A percentile compares a stretch with the other conserved stretches of the same genome.
phyloP scores from a whole-genome alignment of 2,888 invertebrate genomes.

The Crematogaster levior region DNA sequence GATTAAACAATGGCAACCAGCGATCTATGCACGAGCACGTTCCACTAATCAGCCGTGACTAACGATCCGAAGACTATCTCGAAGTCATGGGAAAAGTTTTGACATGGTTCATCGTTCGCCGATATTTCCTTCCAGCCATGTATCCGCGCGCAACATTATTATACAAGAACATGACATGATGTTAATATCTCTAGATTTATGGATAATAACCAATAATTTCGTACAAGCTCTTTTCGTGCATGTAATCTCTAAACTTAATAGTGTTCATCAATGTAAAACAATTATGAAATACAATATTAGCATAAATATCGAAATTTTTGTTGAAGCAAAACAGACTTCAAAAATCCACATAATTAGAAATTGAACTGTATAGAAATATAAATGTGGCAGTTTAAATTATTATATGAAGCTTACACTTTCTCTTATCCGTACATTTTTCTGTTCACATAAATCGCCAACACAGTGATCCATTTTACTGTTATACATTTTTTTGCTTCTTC shows the following conservation, averaged over 20 bases:
- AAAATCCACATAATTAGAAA: neutral
- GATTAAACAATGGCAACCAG: slow-evolving; percentile 55
- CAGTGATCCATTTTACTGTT: neutral
- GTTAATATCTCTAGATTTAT: slow-evolving; percentile 45
- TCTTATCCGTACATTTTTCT: neutral
- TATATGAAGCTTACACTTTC: neutral
- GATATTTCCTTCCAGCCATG: neutral
- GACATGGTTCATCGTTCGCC: slow-evolving; percentile 43
- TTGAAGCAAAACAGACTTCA: neutral
- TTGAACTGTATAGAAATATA: neutral
- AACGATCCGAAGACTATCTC: slow-evolving; percentile 77
- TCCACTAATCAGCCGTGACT: slow-evolving; percentile 78
- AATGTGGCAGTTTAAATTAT: neutral
- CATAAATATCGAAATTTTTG: neutral
- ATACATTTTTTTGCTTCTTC: neutral
- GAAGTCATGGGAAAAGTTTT: slow-evolving; percentile 66
- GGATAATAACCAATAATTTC: slow-evolving; percentile 29
- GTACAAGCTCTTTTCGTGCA: slow-evolving; percentile 14
- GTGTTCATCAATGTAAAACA: neutral
- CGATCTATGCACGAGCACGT: slow-evolving; percentile 80
- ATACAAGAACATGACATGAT: slow-evolving; percentile 21
- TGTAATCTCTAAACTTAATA: slow-evolving; percentile 21
- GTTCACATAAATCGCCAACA: neutral
- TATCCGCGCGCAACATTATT: slow-evolving; percentile 36
- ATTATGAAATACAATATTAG: slow-evolving; percentile 4